These are phyloP conservation scores for Formica selysi DNA, from an alignment of 1,140 invertebrate genomes.

Conservation along the genomic window DNA sequence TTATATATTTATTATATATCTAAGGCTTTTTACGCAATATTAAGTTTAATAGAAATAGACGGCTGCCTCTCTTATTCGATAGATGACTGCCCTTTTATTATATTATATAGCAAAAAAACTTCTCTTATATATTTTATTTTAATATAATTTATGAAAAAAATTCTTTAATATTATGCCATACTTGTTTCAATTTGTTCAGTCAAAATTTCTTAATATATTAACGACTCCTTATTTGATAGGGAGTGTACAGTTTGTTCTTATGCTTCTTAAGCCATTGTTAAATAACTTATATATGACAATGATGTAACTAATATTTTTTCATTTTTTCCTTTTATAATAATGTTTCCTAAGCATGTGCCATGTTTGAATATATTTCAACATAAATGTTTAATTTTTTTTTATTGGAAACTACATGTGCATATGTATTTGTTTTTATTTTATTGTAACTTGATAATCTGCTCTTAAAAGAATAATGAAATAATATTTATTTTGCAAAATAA, in stretches of 20 bases:
- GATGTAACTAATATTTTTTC: not conserved
- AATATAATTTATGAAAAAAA: slow-evolving; percentile 16
- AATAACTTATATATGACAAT: slow-evolving; percentile 26
- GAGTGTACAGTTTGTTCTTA: slow-evolving; percentile 1
- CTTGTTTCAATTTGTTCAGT: slow-evolving; percentile 25
- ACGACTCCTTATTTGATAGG: not conserved
- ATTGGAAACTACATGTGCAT: slow-evolving; percentile 19
- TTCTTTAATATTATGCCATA: not conserved
- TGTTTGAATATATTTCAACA: slow-evolving; percentile 4
- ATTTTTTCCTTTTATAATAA: not conserved
- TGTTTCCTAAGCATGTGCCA: slow-evolving; percentile 17
- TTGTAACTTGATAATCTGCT: slow-evolving; percentile 14
- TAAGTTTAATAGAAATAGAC: slow-evolving; percentile 46
- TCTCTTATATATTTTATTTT: slow-evolving; percentile 9
- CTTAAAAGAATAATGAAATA: not conserved
- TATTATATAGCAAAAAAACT: slow-evolving; percentile 4
- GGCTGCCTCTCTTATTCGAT: not conserved
- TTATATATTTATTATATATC: slow-evolving; percentile 34
- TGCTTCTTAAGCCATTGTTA: slow-evolving; percentile 7
- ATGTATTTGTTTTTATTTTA: slow-evolving; percentile 24
- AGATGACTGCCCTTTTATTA: slow-evolving; percentile 7
- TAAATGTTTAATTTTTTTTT: slow-evolving; percentile 4
- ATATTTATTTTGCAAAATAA: slow-evolving; percentile 19
- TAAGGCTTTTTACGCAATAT: slow-evolving; percentile 39
- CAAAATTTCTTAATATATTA: slow-evolving; percentile 5